A percentile compares a stretch with the other conserved stretches of the same genome.
These are phyloP conservation scores for Myiotriccus ornatus DNA, from an alignment of 2,797 vertebrate genomes.

Conservation along the genomic window DNA sequence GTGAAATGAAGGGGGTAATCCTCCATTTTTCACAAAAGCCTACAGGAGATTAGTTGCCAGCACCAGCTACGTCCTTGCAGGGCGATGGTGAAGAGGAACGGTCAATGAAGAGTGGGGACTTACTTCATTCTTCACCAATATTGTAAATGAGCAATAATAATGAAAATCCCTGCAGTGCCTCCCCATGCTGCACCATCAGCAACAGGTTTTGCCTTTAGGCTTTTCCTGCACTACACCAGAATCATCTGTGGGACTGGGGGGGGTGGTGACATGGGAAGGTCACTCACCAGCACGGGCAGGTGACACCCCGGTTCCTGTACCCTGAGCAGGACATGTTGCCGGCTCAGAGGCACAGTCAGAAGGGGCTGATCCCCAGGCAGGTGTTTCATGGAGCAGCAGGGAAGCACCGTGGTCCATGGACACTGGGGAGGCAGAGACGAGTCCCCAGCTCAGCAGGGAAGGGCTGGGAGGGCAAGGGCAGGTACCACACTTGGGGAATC, in stretches of 20 bases:
- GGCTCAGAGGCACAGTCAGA: rapidly evolving
- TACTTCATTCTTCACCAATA: background rate
- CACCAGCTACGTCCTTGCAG: background rate
- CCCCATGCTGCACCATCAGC: background rate
- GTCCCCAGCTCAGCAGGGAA: rapidly evolving
- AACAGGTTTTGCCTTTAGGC: background rate
- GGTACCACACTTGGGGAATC: no score
- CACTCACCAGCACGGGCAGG: background rate
- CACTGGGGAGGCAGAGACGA: background rate
- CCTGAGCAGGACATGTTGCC: rapidly evolving
- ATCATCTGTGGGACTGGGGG: rapidly evolving
- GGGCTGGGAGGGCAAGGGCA: background rate
- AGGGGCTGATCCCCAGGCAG: rapidly evolving
- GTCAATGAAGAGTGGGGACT: background rate
- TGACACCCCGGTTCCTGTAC: background rate
- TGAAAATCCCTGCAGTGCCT: background rate
- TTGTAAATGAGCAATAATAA: background rate
- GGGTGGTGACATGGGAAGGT: background rate
- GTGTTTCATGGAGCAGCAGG: no score
- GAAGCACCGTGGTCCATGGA: rapidly evolving
- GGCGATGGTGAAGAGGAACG: background rate
- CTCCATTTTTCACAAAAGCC: conserved; percentile 7
- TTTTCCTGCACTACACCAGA: background rate
- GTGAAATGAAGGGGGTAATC: conserved; percentile 43
- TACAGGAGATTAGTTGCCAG: background rate